Conservation (phyloP, 2,797 vertebrate species). For the Champsocephalus gunnari region DNA sequence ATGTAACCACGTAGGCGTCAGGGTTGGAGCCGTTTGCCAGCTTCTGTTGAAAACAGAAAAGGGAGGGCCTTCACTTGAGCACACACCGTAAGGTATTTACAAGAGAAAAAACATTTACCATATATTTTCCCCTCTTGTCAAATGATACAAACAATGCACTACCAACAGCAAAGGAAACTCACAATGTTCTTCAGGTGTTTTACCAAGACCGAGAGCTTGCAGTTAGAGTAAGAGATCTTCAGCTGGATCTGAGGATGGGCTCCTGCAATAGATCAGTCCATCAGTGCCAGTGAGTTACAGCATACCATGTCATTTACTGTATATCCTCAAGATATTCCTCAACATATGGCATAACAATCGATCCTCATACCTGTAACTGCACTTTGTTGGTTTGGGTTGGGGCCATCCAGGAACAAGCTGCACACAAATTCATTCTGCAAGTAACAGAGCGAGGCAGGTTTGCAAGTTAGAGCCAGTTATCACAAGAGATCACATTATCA, state of each 20-base stretch:
- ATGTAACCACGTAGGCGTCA: slow-evolving; percentile 87
- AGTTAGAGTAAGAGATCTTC: slow-evolving; percentile 75
- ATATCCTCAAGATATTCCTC: background rate
- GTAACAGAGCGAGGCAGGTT: slow-evolving; percentile 14
- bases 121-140: background rate
- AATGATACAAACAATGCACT: background rate
- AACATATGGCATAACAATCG: background rate
- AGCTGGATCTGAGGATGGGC: slow-evolving; percentile 83
- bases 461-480: slow-evolving; percentile 3
- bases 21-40: slow-evolving; percentile 88
- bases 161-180: slow-evolving; percentile 68
- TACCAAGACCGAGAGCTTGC: slow-evolving; percentile 84
- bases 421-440: slow-evolving; percentile 88
- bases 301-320: background rate
- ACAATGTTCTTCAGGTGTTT: slow-evolving; percentile 89
- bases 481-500: background rate
- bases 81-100: background rate
- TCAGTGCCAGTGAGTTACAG: slow-evolving; percentile 3
- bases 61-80: background rate
- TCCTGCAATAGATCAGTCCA: slow-evolving; percentile 56
- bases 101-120: background rate
- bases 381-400: slow-evolving; percentile 46
- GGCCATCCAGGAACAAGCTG: slow-evolving; percentile 88
- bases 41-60: slow-evolving; percentile 72
- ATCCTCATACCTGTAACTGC: slow-evolving; percentile 61